phyloP scores from a whole-genome alignment of 2,113 vertebrate genomes.

The Dinomys branickii region DNA sequence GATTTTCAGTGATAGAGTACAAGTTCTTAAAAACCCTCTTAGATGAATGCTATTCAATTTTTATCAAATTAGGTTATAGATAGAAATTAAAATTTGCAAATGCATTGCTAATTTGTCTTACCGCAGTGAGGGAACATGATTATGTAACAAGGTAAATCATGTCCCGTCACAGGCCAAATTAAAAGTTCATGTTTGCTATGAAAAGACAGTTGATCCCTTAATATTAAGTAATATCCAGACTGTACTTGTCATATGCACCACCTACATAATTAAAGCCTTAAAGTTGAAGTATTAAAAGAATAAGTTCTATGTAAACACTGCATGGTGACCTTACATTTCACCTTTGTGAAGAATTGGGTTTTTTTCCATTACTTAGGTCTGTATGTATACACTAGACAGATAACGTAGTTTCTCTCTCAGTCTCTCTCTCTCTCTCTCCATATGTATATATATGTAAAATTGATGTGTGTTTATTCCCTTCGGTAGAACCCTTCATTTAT shows the following conservation, averaged over 20 bases:
- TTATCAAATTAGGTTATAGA: background rate
- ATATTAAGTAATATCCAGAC: background rate
- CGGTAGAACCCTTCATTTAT: background rate
- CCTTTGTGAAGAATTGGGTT: background rate
- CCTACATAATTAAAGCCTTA: conserved; percentile 34
- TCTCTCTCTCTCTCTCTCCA: background rate
- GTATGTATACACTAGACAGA: background rate
- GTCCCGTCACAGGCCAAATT: background rate
- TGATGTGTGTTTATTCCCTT: background rate
- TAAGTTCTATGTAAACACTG: background rate
- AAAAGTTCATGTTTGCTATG: conserved; percentile 11
- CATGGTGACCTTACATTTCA: background rate
- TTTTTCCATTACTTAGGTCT: background rate
- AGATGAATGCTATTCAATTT: background rate
- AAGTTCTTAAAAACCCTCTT: background rate
- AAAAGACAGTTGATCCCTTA: conserved; percentile 17
- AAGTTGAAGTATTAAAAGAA: background rate
- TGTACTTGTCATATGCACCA: background rate
- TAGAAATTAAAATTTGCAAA: background rate
- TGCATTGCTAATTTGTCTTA: background rate
- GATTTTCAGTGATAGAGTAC: background rate
- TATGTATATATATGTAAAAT: background rate
- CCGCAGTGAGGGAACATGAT: background rate
- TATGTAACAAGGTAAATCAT: conserved; percentile 10
- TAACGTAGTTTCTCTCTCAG: background rate